These are phyloP conservation scores for Malacoraja senta DNA, from an alignment of 2,797 vertebrate genomes.

Conservation along the genomic window DNA sequence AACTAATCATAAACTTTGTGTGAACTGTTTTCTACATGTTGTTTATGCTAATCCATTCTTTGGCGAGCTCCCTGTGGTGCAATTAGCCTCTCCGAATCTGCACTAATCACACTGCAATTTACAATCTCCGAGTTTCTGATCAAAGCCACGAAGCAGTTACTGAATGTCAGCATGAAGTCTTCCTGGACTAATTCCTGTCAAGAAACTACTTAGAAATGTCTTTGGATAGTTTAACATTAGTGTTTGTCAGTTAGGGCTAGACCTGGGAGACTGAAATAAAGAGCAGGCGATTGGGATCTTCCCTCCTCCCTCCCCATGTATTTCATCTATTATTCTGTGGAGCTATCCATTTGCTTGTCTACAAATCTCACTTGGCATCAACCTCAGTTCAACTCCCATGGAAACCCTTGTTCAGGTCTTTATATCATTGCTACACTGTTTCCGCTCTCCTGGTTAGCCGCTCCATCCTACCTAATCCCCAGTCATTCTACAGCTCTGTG, in stretches of 20 bases:
- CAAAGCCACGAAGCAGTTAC: conserved; percentile 15
- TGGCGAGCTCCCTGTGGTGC: background rate
- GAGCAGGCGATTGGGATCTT: background rate
- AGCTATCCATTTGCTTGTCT: background rate
- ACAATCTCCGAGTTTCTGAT: conserved; percentile 3
- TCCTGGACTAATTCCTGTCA: conserved; percentile 14
- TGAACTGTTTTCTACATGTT: background rate
- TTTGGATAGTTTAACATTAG: background rate
- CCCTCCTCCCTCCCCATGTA: too few relatives aligned
- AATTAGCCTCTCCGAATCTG: conserved; percentile 13
- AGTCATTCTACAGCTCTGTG: background rate
- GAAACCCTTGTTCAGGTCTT: too few relatives aligned
- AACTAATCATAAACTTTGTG: background rate
- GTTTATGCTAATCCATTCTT: conserved; percentile 21
- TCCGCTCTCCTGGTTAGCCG: background rate
- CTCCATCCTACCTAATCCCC: background rate
- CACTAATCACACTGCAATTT: conserved; percentile 27
- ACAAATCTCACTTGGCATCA: background rate
- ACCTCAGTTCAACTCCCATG: background rate
- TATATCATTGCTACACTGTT: background rate
- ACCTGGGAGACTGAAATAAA: background rate
- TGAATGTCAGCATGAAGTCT: conserved; percentile 27
- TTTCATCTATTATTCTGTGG: background rate
- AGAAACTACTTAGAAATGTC: background rate
- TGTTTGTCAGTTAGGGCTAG: background rate